Conservation (phyloP, 2,888 invertebrate genomes). For the Ichneumoninae sp. region DNA sequence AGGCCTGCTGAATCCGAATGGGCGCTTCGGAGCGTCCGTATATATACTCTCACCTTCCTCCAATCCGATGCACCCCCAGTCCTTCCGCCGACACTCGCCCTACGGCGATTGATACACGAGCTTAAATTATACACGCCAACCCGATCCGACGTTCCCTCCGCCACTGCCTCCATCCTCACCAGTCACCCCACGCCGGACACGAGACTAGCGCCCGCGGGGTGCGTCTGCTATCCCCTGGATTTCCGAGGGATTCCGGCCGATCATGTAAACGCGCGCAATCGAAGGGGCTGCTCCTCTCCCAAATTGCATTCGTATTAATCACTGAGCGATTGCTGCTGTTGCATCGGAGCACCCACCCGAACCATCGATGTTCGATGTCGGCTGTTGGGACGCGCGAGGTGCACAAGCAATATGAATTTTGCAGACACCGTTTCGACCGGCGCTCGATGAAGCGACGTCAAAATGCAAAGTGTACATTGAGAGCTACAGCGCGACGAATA, state of each 20-base stretch:
- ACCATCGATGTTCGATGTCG: constrained; percentile 25
- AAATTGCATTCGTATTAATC: constrained; percentile 63
- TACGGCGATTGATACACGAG: constrained; percentile 81
- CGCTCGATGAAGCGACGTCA: not conserved
- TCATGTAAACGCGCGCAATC: constrained; percentile 63
- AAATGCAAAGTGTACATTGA: not conserved
- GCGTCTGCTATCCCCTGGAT: constrained; percentile 69
- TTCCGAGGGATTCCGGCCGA: constrained; percentile 73
- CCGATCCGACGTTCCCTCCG: constrained; percentile 43
- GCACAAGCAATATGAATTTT: constrained; percentile 49
- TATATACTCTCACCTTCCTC: constrained; percentile 66
- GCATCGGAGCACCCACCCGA: constrained; percentile 17
- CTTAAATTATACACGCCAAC: constrained; percentile 80
- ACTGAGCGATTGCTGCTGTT: constrained; percentile 53
- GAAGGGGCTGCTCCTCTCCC: constrained; percentile 42
- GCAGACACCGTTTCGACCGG: constrained; percentile 23
- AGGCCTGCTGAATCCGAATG: constrained; percentile 74
- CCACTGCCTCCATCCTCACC: constrained; percentile 53
- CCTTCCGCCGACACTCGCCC: constrained; percentile 71
- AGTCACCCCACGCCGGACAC: constrained; percentile 64
- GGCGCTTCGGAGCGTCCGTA: constrained; percentile 16
- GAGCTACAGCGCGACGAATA: not conserved
- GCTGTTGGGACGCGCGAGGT: constrained; percentile 6
- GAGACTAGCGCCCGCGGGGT: constrained; percentile 63
- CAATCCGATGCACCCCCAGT: constrained; percentile 45